These are phyloP conservation scores for Tor tambroides DNA, from an alignment of 2,113 vertebrate genomes.

Conservation along the genomic window DNA sequence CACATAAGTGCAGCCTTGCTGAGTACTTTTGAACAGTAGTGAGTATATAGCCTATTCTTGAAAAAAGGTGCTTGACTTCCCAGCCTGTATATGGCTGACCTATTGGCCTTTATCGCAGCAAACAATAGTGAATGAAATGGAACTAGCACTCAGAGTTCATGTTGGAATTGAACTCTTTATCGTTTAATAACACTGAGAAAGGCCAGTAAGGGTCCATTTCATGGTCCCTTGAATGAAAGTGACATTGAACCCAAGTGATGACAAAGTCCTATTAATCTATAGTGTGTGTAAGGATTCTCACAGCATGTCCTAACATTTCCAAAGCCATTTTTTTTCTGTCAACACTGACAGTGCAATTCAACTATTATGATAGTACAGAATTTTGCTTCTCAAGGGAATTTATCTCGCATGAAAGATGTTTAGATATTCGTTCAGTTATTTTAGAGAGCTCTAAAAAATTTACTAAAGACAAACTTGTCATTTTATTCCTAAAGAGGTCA, in stretches of 20 bases:
- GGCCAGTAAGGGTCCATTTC: slow-evolving; percentile 10
- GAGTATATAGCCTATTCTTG: neutral
- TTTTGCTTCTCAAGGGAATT: neutral
- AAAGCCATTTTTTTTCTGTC: neutral
- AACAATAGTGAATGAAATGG: neutral
- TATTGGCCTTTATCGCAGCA: neutral
- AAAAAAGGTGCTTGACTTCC: neutral
- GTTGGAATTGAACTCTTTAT: slow-evolving; percentile 7
- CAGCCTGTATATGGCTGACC: neutral
- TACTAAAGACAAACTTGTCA: neutral
- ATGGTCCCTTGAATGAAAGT: slow-evolving; percentile 22
- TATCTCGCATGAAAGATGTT: neutral
- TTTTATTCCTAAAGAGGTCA: neutral
- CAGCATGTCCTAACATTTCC: slow-evolving; percentile 1
- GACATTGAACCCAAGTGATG: slow-evolving; percentile 24
- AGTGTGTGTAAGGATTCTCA: slow-evolving; percentile 10
- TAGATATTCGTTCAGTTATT: neutral
- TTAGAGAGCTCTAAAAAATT: neutral
- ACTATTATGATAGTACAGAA: neutral
- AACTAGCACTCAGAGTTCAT: neutral
- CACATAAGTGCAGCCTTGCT: neutral
- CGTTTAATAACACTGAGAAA: neutral
- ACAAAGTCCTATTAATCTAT: slow-evolving; percentile 6
- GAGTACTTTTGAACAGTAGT: neutral
- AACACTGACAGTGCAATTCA: neutral